phyloP scores from a whole-genome alignment of 1,140 invertebrate species.

The Drosophila malerkotliana region DNA sequence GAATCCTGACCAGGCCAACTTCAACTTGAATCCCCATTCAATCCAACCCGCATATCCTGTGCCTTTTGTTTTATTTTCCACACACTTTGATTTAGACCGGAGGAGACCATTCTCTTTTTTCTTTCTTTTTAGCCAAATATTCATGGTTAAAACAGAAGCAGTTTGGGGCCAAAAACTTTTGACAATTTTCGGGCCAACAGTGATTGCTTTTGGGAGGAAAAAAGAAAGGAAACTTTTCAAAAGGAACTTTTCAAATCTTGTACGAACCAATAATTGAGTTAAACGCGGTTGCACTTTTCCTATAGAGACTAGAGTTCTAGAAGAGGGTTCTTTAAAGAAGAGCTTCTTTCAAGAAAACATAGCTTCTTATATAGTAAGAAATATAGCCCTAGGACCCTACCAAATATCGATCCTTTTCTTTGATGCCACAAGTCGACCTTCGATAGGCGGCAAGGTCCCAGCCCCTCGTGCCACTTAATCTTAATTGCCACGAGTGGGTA shows the following conservation, averaged over 20 bases:
- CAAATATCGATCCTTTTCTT: neutral
- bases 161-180: constrained; percentile 16
- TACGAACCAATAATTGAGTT: constrained; percentile 38
- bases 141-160: constrained; percentile 14
- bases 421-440: constrained; percentile 21
- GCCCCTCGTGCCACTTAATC: constrained; percentile 50
- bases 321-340: no score
- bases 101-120: constrained; percentile 7
- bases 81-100: constrained; percentile 49
- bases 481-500: constrained; percentile 63
- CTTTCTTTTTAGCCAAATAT: constrained; percentile 24
- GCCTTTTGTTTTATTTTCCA: constrained; percentile 41
- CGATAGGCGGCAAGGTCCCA: neutral
- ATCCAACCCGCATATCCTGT: constrained; percentile 30
- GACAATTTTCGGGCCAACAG: constrained; percentile 44
- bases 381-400: no score
- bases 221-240: constrained; percentile 23
- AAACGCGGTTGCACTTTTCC: neutral
- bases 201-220: constrained; percentile 18
- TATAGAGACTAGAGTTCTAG: neutral
- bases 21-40: constrained; percentile 1
- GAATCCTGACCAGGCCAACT: constrained; percentile 1
- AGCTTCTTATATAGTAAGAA: no score
- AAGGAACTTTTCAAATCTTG: constrained; percentile 13
- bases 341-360: no score